Base-by-base conservation (phyloP, 2,888 invertebrate genomes). In the Lithophane semibrunnea region DNA sequence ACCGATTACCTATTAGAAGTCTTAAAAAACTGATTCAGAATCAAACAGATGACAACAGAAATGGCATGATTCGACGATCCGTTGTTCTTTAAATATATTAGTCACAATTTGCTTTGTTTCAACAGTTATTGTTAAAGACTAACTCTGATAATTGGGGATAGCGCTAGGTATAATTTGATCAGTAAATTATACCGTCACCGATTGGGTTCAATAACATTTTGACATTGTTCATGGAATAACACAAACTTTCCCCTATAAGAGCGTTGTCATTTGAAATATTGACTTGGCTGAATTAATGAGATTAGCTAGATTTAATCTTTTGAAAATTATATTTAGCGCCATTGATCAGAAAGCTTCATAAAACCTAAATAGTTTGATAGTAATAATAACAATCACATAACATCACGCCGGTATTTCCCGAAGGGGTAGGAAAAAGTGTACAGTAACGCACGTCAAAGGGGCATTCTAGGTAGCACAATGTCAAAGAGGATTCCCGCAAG, bases 231-330 rank as follows among this genome's bases (percentile, higher is more conserved):
- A 76, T 75, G 52, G 24, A 82, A 58, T 58, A 64, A 54, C 24
- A 58, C 44, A 58, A 64, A 37, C 37, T 52, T 56, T 42, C 18
- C 58, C 8, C 52, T 73, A 1, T 47, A n/a, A n/a, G 13, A 42
- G 47, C 37, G 58, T 54, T 80, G 49, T 64, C 63, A 82, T 68
- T 79, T 66, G 60, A 77, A 70, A 77, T 69, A 76, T 77, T 77
- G 77, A 79, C 75, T 52, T 58, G 56, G 8, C 44, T 63, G 29
- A 37, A 52, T 68, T 9, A 75, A 81, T 81, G 42, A 67, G 75
- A 75, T 63, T 79, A 64, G 12, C n/a, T 2, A 29, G 47, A 56
- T 63, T 67, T 61, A 49, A 82, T 58, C 18, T n/a, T 63, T 64
- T 37, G 18, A 42, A 42, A 66, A 61, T 47, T 52, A 54, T 44